Evolutionary conservation across 1,140 invertebrate genomes (phyloP).

Genomic region (Eupristina koningsbergeri): DNA sequence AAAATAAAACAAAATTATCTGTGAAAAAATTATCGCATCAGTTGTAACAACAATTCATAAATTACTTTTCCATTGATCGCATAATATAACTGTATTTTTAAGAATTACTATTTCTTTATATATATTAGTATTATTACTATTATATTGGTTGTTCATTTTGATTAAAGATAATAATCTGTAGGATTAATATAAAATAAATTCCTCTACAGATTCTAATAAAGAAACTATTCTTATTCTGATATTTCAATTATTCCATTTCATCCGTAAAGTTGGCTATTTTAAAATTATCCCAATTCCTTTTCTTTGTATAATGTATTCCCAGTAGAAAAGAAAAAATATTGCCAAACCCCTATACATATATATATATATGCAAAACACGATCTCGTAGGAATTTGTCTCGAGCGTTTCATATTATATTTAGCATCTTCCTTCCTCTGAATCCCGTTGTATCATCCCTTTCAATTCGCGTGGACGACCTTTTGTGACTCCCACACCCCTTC

Average conservation of each 20-base stretch:
- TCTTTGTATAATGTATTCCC: background rate
- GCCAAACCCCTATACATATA: background rate
- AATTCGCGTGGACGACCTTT: conserved; percentile 26
- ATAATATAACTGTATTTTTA: no score
- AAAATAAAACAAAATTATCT: no score
- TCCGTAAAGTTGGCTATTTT: background rate
- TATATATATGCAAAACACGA: background rate
- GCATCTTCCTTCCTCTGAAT: background rate
- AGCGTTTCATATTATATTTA: conserved; percentile 16
- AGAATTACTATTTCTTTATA: no score
- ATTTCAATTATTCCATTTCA: background rate
- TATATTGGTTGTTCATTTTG: no score
- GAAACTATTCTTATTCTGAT: background rate
- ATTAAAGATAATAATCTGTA: background rate
- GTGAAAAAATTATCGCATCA: no score
- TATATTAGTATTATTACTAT: no score
- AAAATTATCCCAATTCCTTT: background rate
- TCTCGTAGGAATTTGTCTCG: conserved; percentile 40
- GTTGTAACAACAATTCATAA: no score
- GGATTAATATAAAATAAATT: background rate
- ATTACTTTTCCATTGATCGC: no score
- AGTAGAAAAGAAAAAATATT: background rate
- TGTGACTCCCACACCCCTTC: background rate
- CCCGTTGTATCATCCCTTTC: background rate
- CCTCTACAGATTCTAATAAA: background rate